These are phyloP conservation scores for Pomatostomus ruficeps DNA, from an alignment of 2,113 vertebrate species.

Conservation along the genomic window DNA sequence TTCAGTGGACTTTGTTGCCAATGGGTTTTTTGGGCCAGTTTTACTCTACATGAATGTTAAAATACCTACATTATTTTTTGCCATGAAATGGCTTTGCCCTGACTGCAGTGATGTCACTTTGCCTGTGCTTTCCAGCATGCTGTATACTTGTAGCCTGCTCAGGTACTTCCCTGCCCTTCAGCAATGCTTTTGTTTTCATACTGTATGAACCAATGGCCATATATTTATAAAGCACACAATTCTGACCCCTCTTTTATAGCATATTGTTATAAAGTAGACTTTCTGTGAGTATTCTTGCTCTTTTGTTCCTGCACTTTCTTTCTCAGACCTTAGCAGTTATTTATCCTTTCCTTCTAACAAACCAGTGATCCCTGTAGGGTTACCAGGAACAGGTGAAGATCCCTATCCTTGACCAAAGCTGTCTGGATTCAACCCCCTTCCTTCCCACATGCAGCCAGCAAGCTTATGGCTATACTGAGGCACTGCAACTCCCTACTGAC, in stretches of 20 bases:
- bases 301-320: neutral
- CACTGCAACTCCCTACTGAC: neutral
- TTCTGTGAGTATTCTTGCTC: neutral
- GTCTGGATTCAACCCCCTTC: neutral
- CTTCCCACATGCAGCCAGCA: neutral
- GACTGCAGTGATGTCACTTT: neutral
- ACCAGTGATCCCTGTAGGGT: neutral
- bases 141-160: neutral
- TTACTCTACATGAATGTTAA: neutral
- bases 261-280: neutral
- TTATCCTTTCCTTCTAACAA: neutral
- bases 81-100: neutral
- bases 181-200: neutral
- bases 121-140: neutral
- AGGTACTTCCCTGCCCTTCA: neutral
- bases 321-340: neutral
- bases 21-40: neutral
- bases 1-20: neutral
- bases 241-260: neutral
- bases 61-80: neutral
- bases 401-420: neutral
- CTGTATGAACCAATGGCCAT: fast-evolving
- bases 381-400: neutral
- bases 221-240: neutral
- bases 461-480: neutral